Base-by-base conservation (phyloP, 2,113 vertebrate species). In the Tyrannus savana region DNA sequence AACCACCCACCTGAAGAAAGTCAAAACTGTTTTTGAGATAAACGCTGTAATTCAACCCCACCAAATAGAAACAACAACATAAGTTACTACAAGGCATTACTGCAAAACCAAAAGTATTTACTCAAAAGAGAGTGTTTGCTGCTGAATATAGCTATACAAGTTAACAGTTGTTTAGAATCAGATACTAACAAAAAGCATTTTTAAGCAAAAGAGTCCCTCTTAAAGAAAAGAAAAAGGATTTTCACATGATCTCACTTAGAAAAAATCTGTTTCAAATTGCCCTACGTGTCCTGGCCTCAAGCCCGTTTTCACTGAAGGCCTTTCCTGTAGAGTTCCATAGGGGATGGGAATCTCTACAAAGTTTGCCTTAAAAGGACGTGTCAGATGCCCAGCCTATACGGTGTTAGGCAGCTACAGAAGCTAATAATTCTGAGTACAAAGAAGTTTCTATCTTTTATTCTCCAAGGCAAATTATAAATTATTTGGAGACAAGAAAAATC, bases 221-320 rank as follows among this genome's bases (percentile, higher is more conserved):
- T 78, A 81, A 75, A 93, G 87, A 78, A 88, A 90, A 88, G 89
- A 86, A 93, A 50, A 62, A 67, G 59, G 71, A 94, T 96, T 96
- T 97, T 98, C 97, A 96, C 97, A 98, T 97, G 97, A 98, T 95
- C 93, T 97, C 96, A 97, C 92, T 96, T 94, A 72, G 52, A 96
- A 93, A 97, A 96, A 96, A 96, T 97, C 95, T 96, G 93, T 95
- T 96, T 96, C 95, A 97, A 94, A 96, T 96, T 95, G 89, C 81
- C 84, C 95, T 95, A 90, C 88, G 87, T 96, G 90, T 90, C 82
- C 90, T 96, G 95, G 97, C 95, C 86, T 75, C 52, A 9, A 89
- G 95, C 97, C 96, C 21, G 3, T 85, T 95, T 95, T 92, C 60
- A 95, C 60, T 97, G 87, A 94, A 94, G 90, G 96, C 95, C 89